These are phyloP conservation scores for Rhagoletis pomonella DNA, from an alignment of 1,140 invertebrate genomes.

Conservation along the genomic window DNA sequence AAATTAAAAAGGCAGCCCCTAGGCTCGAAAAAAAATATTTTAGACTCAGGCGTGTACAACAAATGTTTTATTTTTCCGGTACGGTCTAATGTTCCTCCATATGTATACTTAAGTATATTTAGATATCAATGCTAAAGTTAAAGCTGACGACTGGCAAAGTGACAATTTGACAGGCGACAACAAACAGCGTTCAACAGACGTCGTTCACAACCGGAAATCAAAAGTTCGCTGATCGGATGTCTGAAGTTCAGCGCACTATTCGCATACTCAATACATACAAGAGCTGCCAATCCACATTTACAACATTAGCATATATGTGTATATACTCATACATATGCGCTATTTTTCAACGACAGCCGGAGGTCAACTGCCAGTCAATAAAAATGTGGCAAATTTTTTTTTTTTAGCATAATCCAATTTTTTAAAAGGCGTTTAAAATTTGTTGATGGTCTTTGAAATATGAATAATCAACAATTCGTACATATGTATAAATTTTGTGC, in stretches of 20 bases:
- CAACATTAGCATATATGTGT: background rate
- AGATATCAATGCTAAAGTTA: background rate
- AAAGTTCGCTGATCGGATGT: conserved; percentile 20
- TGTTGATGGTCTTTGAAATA: background rate
- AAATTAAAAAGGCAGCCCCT: no score
- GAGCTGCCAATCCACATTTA: background rate
- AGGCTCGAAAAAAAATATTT: no score
- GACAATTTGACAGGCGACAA: background rate
- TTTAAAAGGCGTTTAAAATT: no score
- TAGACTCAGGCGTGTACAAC: no score
- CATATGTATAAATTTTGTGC: background rate
- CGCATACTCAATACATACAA: background rate
- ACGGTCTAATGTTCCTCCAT: background rate
- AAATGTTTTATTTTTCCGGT: no score
- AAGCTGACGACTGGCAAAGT: background rate
- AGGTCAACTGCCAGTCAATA: conserved; percentile 38
- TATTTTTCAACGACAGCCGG: background rate
- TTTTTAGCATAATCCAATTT: no score
- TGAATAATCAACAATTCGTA: background rate
- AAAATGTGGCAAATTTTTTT: background rate
- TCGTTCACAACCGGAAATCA: background rate
- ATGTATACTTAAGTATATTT: background rate
- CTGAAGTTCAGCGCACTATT: conserved; percentile 23
- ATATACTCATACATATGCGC: background rate
- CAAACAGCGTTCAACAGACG: background rate